phyloP scores from a whole-genome alignment of 2,113 vertebrate genomes.

The Brachirus orientalis region DNA sequence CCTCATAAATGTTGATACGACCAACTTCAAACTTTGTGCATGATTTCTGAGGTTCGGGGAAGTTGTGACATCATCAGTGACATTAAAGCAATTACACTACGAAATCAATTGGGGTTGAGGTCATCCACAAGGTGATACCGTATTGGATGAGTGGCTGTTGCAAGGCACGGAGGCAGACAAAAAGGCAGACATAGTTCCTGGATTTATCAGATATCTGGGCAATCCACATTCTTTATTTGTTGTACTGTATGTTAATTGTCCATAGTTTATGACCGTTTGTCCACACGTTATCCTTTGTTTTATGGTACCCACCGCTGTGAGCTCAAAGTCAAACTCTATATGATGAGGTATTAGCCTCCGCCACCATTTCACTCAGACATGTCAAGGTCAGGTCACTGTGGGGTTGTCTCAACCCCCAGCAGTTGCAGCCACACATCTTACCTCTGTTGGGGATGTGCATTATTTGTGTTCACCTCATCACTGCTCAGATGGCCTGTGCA shows the following conservation, averaged over 20 bases:
- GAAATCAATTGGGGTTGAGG: too few relatives aligned
- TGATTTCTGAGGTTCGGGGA: too few relatives aligned
- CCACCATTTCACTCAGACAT: slow-evolving; percentile 75
- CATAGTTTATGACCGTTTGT: slow-evolving; percentile 75
- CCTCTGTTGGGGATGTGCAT: slow-evolving; percentile 59
- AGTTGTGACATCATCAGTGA: too few relatives aligned
- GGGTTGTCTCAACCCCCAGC: slow-evolving; percentile 70
- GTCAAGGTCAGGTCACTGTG: slow-evolving; percentile 81
- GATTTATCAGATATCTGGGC: slow-evolving; percentile 2
- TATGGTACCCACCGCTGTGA: slow-evolving; percentile 67
- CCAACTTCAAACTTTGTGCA: too few relatives aligned
- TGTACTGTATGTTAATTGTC: slow-evolving; percentile 51
- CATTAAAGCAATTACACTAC: too few relatives aligned
- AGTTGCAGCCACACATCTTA: slow-evolving; percentile 65
- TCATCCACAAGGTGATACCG: not conserved
- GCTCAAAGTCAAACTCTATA: slow-evolving; percentile 78
- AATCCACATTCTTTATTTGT: slow-evolving; percentile 11
- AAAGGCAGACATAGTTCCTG: not conserved
- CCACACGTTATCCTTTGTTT: slow-evolving; percentile 79
- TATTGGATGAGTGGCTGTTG: too few relatives aligned
- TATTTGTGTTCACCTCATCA: slow-evolving; percentile 80
- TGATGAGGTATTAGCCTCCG: slow-evolving; percentile 82
- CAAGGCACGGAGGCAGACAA: not conserved
- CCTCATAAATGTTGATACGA: not conserved
- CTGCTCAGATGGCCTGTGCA: slow-evolving; percentile 74